Evolutionary conservation across 1,140 invertebrate genomes (phyloP), one percentile per base, ranked within the genome.

Genomic region (Zophobas atratus): DNA sequence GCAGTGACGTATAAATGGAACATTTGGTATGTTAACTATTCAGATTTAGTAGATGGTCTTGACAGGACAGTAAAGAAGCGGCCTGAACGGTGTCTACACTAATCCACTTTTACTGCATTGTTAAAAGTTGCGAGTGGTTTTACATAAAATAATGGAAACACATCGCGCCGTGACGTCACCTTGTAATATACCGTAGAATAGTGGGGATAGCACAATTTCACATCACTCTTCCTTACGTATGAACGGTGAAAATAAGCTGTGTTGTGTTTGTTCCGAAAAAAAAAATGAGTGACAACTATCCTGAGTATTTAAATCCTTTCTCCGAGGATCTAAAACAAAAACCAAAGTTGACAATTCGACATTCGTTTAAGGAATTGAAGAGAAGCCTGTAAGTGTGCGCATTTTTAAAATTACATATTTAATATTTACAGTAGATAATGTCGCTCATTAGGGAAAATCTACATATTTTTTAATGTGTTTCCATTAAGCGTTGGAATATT

Each of bases 251-350:
- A 53, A 20, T 35, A 2, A 67, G 60, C 32, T 20, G 60, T 67
- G 60, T 67, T 41, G 60, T 67, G 60, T 39, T 43, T 63, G 60
- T 39, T 43, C 39, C 60, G 1, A 39, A 38, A 6, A 38, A 67
- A 67, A 67, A 67, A 67, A 67, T 67, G 60, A 67, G n/a, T 41
- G 41, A 73, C 51, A 73, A 63, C 38, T 75, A 75, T 39, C 73
- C 73, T 5, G 73, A 75, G 51, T 55, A 75, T 63, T 63, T 75
- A 6, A 75, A 75, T 20, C 73, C 73, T 20, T 75, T 75, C 32
- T 39, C 55, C 1, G 71, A 55, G 8, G 56, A 75, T 20, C 2
- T 8, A 2, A 73, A 56, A 34, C 51, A 35, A 1, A 73, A 39
- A 73, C 5, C 41, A 5, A 73, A 53, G 39, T 33, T 73, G 20